A percentile compares a stretch with the other conserved stretches of the same genome.
Evolutionary conservation across 2,113 vertebrate genomes (phyloP).

Genomic region (Clarias magur): DNA sequence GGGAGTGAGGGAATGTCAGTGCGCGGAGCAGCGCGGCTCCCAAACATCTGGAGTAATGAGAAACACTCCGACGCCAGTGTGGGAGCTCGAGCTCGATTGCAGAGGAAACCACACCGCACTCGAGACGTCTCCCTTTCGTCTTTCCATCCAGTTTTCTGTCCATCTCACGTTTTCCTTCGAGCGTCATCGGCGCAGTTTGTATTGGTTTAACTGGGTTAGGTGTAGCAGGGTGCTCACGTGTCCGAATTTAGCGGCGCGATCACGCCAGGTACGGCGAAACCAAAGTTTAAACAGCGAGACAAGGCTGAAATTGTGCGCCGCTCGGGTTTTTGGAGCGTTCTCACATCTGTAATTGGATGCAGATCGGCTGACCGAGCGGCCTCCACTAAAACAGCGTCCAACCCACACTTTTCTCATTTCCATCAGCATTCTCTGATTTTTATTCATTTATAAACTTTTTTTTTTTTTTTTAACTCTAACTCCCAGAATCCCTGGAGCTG

Average conservation of each 20-base stretch:
- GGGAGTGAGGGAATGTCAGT: conserved; percentile 76
- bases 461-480: no score
- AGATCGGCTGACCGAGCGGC: neutral
- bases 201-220: neutral
- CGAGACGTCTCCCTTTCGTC: conserved; percentile 18
- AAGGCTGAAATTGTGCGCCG: neutral
- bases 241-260: neutral
- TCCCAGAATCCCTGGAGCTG: neutral
- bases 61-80: conserved; percentile 73
- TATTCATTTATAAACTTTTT: no score
- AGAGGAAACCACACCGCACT: conserved; percentile 64
- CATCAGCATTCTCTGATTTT: neutral
- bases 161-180: neutral
- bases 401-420: neutral
- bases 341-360: neutral
- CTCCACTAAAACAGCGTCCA: neutral
- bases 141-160: neutral
- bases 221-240: neutral
- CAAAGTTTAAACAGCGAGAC: no score
- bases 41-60: conserved; percentile 79
- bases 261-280: neutral
- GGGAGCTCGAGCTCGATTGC: conserved; percentile 67
- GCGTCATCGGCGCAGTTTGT: neutral
- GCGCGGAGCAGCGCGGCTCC: conserved; percentile 67
- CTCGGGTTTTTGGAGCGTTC: neutral